phyloP scores from a whole-genome alignment of 2,888 invertebrate genomes.

The Caenorhabditis doughertyi region DNA sequence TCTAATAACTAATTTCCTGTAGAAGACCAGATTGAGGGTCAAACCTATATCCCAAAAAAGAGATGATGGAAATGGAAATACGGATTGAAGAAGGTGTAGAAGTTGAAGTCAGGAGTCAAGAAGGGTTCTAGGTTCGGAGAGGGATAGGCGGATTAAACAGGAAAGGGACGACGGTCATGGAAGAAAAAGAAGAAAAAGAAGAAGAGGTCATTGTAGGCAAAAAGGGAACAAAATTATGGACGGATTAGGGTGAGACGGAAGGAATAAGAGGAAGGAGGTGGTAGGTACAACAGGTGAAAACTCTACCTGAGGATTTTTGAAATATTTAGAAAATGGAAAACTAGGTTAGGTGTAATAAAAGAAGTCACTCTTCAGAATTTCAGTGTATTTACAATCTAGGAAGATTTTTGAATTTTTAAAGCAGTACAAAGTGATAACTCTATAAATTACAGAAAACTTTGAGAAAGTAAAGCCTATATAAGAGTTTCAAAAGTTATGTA shows the following conservation, averaged over 20 bases:
- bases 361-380: background rate
- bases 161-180: conserved; percentile 31
- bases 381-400: too few species aligned
- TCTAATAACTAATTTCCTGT: conserved; percentile 31
- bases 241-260: conserved; percentile 53
- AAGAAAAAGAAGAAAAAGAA: conserved; percentile 24
- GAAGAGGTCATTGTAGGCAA: conserved; percentile 49
- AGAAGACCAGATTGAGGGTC: background rate
- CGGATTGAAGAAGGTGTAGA: background rate
- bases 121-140: conserved; percentile 26
- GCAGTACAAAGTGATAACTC: too few species aligned
- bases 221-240: conserved; percentile 60
- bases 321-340: background rate
- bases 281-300: conserved; percentile 30
- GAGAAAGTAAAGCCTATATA: too few species aligned
- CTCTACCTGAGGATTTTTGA: background rate
- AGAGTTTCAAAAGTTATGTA: too few species aligned
- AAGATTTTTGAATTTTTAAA: too few species aligned
- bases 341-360: background rate
- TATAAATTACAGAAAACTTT: too few species aligned
- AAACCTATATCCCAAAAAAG: conserved; percentile 21
- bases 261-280: conserved; percentile 15
- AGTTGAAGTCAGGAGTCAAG: conserved; percentile 8
- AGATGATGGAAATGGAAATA: conserved; percentile 15
- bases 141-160: conserved; percentile 48